Evolutionary conservation across 1,140 invertebrate species (phyloP).

Genomic region (Diprion similis): DNA sequence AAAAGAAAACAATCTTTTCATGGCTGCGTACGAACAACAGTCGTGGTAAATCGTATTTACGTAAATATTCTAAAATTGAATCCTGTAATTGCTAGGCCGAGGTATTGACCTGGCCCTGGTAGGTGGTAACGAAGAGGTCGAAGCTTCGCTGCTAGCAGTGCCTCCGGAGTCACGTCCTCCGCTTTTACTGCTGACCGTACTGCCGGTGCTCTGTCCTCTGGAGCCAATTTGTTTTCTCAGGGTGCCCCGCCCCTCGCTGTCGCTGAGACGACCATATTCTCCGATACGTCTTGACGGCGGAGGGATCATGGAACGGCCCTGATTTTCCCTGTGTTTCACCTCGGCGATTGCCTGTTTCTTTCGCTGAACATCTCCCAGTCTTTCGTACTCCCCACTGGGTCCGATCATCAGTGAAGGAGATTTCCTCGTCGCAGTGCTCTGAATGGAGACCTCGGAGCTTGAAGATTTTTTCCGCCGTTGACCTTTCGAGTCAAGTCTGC

Average conservation of each 20-base stretch:
- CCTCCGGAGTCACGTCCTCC: constrained; percentile 63
- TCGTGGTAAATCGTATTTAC: background rate
- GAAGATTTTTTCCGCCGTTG: constrained; percentile 38
- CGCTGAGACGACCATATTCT: constrained; percentile 66
- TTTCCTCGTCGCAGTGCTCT: constrained; percentile 46
- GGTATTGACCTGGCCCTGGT: constrained; percentile 63
- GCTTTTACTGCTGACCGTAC: constrained; percentile 59
- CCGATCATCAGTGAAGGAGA: constrained; percentile 22
- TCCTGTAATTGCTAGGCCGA: constrained; percentile 71
- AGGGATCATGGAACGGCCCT: constrained; percentile 70
- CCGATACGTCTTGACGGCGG: constrained; percentile 63
- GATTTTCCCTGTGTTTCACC: constrained; percentile 56
- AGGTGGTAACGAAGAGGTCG: constrained; percentile 67
- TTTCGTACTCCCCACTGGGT: constrained; percentile 46
- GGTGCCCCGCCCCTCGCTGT: constrained; percentile 58
- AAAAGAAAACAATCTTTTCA: background rate
- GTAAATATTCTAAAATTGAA: constrained; percentile 69
- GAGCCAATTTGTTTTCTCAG: constrained; percentile 50
- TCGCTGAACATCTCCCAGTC: constrained; percentile 40
- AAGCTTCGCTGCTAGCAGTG: constrained; percentile 64
- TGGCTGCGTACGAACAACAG: background rate
- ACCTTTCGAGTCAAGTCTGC: constrained; percentile 45
- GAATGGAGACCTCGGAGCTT: constrained; percentile 38
- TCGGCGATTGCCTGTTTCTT: constrained; percentile 49
- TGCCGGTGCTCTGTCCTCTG: constrained; percentile 57